Evolutionary conservation across 2,113 vertebrate genomes (phyloP), one percentile per base, ranked within the genome.

Genomic region (Xiphorhynchus elegans): DNA sequence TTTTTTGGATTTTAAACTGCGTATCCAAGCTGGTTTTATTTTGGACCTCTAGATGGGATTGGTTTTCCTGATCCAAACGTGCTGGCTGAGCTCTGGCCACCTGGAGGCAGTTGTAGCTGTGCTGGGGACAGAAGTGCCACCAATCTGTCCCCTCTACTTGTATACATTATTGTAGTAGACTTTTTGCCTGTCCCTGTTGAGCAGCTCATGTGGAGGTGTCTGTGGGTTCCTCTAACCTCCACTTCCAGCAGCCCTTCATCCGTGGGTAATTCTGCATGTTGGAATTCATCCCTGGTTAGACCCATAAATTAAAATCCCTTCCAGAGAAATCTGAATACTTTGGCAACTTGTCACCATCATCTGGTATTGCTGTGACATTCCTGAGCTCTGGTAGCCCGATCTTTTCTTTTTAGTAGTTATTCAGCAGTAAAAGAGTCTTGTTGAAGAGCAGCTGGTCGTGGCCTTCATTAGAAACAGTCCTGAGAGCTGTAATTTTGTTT

Each of bases 401-500:
- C 70, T 83, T 81, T 89, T 67, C 59, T 59, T 85, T 70, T 58
- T 73, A n/a, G n/a, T 59, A 74, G 47, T 84, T 91, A 75, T 28
- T 87, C 42, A 84, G 63, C 66, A 93, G 39, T 46, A 70, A 37
- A 87, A 78, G 81, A 53, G n/a, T 63, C 58, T n/a, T 67, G 47
- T 59, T 35, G 89, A 68, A 77, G 85, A 62, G n/a, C 70, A 93
- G 74, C 81, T 84, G 56, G 76, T 90, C 40, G 4, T 2, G 9
- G 79, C 83, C 63, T 90, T 85, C 68, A 35, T 89, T 82, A 87
- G 76, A 40, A 91, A 39, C 74, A 79, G n/a, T 39, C 20, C 44
- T 62, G 2, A 1, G 87, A 91, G 42, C 73, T 68, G 25, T 92
- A 68, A 86, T 92, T 87, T 90, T 63, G 56, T 80, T 87, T 87